Evolutionary conservation across 2,113 vertebrate genomes (phyloP).

Genomic region (Xiphorhynchus elegans): DNA sequence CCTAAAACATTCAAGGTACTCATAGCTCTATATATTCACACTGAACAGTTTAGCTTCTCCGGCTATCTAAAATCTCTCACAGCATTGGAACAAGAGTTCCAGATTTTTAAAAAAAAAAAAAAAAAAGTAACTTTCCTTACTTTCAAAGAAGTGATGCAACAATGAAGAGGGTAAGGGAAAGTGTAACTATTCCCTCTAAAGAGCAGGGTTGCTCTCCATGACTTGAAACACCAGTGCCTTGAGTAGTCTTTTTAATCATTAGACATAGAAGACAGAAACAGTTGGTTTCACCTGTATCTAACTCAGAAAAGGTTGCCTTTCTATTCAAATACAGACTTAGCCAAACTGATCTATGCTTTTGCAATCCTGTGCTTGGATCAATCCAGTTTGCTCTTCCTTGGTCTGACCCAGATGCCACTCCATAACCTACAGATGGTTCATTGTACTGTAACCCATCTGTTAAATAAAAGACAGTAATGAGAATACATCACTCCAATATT

Average conservation of each 20-base stretch:
- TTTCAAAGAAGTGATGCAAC: background rate
- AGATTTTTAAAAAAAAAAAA: background rate
- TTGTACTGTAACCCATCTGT: constrained; percentile 59
- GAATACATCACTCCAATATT: constrained; percentile 47
- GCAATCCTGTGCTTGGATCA: background rate
- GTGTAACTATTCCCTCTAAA: background rate
- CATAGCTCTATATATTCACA: background rate
- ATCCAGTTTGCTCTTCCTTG: constrained; percentile 39
- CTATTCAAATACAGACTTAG: background rate
- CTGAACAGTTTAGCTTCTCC: background rate
- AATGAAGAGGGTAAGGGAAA: background rate
- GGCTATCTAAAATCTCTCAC: background rate
- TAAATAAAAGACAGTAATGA: constrained; percentile 59
- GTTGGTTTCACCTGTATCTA: background rate
- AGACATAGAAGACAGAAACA: background rate
- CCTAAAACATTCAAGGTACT: background rate
- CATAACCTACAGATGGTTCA: constrained; percentile 66
- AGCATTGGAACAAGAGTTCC: background rate
- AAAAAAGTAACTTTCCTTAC: background rate
- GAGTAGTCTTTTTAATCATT: background rate
- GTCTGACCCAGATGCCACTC: constrained; percentile 50
- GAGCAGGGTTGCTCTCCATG: background rate
- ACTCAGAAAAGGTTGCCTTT: background rate
- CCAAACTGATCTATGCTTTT: constrained; percentile 14
- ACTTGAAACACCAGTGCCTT: background rate